Conservation (phyloP, 2,113 vertebrate species). For the Crotalus tigris region DNA sequence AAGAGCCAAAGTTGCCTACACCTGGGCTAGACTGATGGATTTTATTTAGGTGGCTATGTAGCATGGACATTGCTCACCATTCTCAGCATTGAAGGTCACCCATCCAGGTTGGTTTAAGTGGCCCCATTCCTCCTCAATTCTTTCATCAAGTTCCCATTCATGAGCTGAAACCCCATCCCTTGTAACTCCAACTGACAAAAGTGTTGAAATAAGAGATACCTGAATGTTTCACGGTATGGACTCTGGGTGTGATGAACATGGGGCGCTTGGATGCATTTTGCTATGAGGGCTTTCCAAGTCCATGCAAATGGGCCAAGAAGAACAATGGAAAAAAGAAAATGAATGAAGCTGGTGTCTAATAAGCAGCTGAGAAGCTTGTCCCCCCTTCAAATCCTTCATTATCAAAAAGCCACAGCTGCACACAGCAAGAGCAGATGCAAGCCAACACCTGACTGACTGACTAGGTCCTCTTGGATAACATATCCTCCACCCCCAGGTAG, state of each 20-base stretch:
- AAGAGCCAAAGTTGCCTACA: no score
- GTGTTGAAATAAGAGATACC: background rate
- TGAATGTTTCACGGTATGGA: background rate
- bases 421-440: conserved; percentile 21
- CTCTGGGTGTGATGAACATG: background rate
- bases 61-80: background rate
- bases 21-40: background rate
- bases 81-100: background rate
- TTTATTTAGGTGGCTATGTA: background rate
- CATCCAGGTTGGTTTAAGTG: background rate
- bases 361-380: conserved; percentile 1
- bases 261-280: background rate
- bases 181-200: background rate
- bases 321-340: background rate
- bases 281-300: conserved; percentile 26
- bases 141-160: background rate
- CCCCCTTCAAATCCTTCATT: conserved; percentile 2
- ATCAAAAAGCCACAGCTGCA: conserved; percentile 9
- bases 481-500: conserved; percentile 17
- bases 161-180: background rate
- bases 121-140: background rate
- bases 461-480: conserved; percentile 21
- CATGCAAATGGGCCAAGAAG: conserved; percentile 28
- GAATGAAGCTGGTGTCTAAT: conserved; percentile 4
- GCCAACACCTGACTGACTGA: background rate